Evolutionary conservation across 1,140 invertebrate species (phyloP), one percentile per base, ranked within the genome.

Genomic region (Physella acuta): DNA sequence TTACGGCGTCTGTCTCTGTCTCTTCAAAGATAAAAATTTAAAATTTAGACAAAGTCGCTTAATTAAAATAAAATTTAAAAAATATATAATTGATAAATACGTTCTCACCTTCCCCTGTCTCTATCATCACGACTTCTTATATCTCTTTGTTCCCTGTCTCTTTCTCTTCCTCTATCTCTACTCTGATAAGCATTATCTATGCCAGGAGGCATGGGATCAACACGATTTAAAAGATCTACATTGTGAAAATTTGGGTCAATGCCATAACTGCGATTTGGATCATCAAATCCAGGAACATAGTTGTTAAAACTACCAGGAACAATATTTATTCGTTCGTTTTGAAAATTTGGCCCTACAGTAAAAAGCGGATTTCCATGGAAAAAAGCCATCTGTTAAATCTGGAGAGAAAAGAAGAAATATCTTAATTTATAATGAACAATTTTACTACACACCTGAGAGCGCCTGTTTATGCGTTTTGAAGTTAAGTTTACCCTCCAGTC

Each of bases 121-220:
- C 66, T 39, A 24, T 68, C 66, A 56, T 60, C 56, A 20, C 66
- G 26, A 24, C 28, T 28, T 55, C 66, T 39, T 30, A 59, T 33
- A 51, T 68, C 66, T 59, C 65, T 56, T 26, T 52, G 28, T n/a
- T 52, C 37, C 51, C 55, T 39, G 11, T 68, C 66, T 68, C 56
- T 58, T 14, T 68, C 66, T 60, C 66, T 44, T n/a, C 36, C 24
- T 31, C 56, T 20, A 14, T 60, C 66, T 28, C 66, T 33, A 26
- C 5, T 28, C 17, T 8, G 51, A 56, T 33, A 56, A 26, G 28
- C 52, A 51, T 34, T 20, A 44, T 66, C 66, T 17, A 68, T n/a
- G 30, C 55, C 53, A 44, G 55, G 66, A 30, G 55, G 55, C 11
- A 60, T 11, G 33, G 66, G 55, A 33, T 68, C 66, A 4, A 51